phyloP scores from a whole-genome alignment of 2,113 vertebrate genomes.

The Coptodon bakossiorum region DNA sequence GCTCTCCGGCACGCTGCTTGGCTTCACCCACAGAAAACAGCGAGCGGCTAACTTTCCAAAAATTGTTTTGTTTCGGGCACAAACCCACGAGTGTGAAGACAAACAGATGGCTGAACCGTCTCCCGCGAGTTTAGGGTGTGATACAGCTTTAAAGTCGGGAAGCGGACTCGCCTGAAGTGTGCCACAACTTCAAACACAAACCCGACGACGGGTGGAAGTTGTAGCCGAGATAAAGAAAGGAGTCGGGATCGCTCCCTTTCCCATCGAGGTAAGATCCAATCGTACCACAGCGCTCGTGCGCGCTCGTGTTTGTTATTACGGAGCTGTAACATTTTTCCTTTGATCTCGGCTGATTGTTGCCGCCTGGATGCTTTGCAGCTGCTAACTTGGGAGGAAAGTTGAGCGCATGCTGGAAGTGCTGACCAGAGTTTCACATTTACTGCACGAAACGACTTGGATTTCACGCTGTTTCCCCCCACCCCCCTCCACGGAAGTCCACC shows the following conservation, averaged over 20 bases:
- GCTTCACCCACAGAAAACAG: not conserved
- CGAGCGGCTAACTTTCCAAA: not conserved
- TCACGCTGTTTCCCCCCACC: constrained; percentile 24
- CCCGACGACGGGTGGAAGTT: constrained; percentile 28
- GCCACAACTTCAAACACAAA: not conserved
- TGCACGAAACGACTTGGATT: constrained; percentile 49
- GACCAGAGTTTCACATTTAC: constrained; percentile 38
- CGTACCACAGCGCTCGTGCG: not conserved
- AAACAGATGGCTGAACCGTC: constrained; percentile 30
- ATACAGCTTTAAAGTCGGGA: not conserved
- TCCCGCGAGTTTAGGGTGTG: not conserved
- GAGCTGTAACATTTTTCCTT: not conserved
- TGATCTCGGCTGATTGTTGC: not conserved
- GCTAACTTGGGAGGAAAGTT: constrained; percentile 58
- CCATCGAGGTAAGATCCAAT: constrained; percentile 38
- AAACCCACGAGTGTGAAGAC: not conserved
- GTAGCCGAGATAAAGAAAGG: constrained; percentile 47
- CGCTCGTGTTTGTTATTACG: not conserved
- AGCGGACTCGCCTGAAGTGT: not conserved
- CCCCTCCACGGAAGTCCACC: constrained; percentile 34
- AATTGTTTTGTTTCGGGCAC: not conserved
- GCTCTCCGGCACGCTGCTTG: constrained; percentile 3
- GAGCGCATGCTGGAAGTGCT: constrained; percentile 32
- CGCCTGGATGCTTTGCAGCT: constrained; percentile 18
- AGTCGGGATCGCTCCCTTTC: not conserved